These are phyloP conservation scores for Sisyra nigra DNA, from an alignment of 2,888 invertebrate species.

Conservation along the genomic window DNA sequence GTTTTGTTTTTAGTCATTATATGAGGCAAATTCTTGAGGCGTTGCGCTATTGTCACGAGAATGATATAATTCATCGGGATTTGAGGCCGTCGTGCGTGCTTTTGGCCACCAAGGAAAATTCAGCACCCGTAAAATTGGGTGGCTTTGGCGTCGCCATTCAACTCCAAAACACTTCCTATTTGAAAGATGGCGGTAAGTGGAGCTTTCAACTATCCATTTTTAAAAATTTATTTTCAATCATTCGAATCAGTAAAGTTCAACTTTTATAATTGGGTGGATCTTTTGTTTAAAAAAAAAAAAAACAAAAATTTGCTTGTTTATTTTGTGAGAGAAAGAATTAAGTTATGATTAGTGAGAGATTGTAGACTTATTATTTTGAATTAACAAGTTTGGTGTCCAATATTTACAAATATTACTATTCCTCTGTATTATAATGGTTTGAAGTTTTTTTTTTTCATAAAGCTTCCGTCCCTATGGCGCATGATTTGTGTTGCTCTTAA, in stretches of 20 bases:
- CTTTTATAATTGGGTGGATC: too few species aligned
- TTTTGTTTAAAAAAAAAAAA: too few species aligned
- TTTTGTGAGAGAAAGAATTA: not conserved
- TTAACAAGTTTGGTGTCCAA: not conserved
- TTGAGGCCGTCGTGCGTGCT: constrained; percentile 95
- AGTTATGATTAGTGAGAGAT: too few species aligned
- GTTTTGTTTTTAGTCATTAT: constrained; percentile 90
- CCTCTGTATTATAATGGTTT: too few species aligned
- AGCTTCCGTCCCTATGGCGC: too few species aligned
- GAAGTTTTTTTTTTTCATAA: too few species aligned
- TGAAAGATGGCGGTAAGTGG: constrained; percentile 41
- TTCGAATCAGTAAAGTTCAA: too few species aligned
- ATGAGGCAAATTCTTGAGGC: constrained; percentile 97
- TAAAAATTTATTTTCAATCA: too few species aligned
- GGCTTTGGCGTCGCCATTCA: constrained; percentile 96
- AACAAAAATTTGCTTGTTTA: constrained; percentile 1
- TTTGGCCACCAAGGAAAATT: constrained; percentile 91
- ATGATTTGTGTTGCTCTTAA: too few species aligned
- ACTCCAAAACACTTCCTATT: constrained; percentile 54
- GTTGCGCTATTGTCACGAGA: constrained; percentile 93
- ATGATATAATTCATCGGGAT: constrained; percentile 94
- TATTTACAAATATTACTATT: too few species aligned
- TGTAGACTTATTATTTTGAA: not conserved
- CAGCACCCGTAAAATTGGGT: constrained; percentile 93
- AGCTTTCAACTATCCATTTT: not conserved